These are phyloP conservation scores for Rostratula benghalensis DNA, from an alignment of 2,113 vertebrate genomes.

Conservation along the genomic window DNA sequence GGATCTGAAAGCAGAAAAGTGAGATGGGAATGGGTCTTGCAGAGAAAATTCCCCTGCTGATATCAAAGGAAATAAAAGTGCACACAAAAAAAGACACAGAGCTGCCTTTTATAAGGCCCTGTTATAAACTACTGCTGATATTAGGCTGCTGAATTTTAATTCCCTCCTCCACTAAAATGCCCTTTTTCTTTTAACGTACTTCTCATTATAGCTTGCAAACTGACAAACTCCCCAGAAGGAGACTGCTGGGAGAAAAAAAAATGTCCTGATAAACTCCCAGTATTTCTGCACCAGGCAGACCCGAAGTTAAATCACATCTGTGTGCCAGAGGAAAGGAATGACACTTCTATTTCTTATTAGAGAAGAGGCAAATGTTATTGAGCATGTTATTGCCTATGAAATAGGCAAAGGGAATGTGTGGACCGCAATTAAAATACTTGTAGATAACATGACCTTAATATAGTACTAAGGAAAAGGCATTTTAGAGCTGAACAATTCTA, in stretches of 20 bases:
- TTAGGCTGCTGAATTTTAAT: conserved; percentile 61
- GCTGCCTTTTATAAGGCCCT: conserved; percentile 50
- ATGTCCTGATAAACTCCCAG: neutral
- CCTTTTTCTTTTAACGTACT: conserved; percentile 59
- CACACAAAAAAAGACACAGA: conserved; percentile 57
- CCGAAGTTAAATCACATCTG: neutral
- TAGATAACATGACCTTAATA: neutral
- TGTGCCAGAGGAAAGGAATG: neutral
- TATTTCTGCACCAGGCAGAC: neutral
- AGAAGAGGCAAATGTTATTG: neutral
- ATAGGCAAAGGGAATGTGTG: neutral
- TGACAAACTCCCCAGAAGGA: conserved; percentile 16
- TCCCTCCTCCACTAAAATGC: conserved; percentile 44
- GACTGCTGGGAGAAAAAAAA: conserved; percentile 6
- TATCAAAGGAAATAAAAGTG: conserved; percentile 74
- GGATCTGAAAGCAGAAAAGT: conserved; percentile 68
- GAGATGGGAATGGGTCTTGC: conserved; percentile 67
- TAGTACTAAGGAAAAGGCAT: neutral
- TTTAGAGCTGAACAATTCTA: neutral
- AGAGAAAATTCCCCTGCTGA: conserved; percentile 71
- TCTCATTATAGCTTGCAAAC: conserved; percentile 45
- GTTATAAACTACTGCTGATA: conserved; percentile 59
- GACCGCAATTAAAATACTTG: neutral
- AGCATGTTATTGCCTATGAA: neutral
- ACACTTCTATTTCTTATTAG: neutral